Evolutionary conservation across 2,113 vertebrate genomes (phyloP).

Genomic region (Amphiprion ocellaris): DNA sequence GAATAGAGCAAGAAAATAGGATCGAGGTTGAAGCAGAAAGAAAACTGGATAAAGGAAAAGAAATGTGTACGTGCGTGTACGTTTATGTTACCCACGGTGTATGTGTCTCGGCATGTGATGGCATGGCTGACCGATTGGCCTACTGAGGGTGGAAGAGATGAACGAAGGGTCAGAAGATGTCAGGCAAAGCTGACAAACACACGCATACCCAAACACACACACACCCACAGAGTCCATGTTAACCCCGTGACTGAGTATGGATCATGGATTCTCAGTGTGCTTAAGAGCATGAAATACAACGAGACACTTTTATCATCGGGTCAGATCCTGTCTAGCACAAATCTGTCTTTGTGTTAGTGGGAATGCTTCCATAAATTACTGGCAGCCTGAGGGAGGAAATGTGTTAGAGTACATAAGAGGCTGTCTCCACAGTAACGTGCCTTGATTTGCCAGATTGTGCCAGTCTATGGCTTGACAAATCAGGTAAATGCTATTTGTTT

Average conservation of each 20-base stretch:
- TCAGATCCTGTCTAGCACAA: constrained; percentile 55
- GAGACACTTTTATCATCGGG: constrained; percentile 55
- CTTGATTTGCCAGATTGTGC: constrained; percentile 40
- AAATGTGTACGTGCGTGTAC: neutral
- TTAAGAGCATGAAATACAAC: constrained; percentile 62
- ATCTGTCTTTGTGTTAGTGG: constrained; percentile 34
- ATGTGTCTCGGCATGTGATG: constrained; percentile 7
- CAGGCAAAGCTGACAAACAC: constrained; percentile 45
- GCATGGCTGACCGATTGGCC: constrained; percentile 57
- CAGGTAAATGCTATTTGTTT: constrained; percentile 42
- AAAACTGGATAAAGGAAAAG: constrained; percentile 19
- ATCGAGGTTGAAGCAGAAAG: neutral
- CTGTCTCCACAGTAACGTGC: constrained; percentile 47
- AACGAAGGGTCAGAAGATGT: constrained; percentile 69
- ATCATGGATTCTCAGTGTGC: constrained; percentile 50
- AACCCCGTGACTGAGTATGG: constrained; percentile 53
- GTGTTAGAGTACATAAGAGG: constrained; percentile 43
- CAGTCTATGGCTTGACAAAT: constrained; percentile 37
- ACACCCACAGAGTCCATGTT: constrained; percentile 33
- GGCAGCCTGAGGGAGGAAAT: constrained; percentile 37
- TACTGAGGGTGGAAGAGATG: constrained; percentile 55
- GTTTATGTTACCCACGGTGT: constrained; percentile 10
- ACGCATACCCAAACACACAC: constrained; percentile 30
- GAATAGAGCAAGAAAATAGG: neutral
- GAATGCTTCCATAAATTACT: constrained; percentile 55